Percentiles rank a stretch among this genome's conserved stretches.
Evolutionary conservation across 2,888 invertebrate species (phyloP).

Genomic region (Azorinus chamasolen): DNA sequence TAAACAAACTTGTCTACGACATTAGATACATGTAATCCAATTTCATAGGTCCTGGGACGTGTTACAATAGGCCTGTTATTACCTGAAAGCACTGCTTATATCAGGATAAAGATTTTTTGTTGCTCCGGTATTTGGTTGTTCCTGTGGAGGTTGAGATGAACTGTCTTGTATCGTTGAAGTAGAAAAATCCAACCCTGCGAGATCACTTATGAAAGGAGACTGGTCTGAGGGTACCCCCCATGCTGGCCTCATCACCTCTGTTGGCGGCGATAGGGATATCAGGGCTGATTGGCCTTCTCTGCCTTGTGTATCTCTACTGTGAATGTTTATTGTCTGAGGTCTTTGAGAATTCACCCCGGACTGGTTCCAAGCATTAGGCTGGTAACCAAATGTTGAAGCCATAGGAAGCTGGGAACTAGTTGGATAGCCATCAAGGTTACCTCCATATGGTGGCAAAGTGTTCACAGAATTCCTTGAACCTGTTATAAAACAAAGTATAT

Average conservation of each 20-base stretch:
- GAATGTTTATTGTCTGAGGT: too few relatives aligned
- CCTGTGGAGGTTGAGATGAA: slow-evolving; percentile 52
- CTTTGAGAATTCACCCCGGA: too few relatives aligned
- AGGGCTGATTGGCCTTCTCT: background rate
- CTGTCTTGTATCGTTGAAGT: slow-evolving; percentile 12
- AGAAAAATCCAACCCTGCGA: slow-evolving; percentile 77
- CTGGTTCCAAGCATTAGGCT: too few relatives aligned
- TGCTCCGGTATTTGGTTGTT: slow-evolving; percentile 38
- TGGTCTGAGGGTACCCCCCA: slow-evolving; percentile 3
- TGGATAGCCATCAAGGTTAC: slow-evolving; percentile 12
- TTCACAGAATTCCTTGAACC: too few relatives aligned
- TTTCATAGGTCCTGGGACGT: too few relatives aligned
- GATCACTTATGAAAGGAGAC: slow-evolving; percentile 63
- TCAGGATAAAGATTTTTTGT: slow-evolving; percentile 73
- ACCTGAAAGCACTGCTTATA: slow-evolving; percentile 78
- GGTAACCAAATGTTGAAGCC: background rate
- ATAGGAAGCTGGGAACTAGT: slow-evolving; percentile 11
- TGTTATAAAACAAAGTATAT: too few relatives aligned
- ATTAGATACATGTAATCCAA: too few relatives aligned
- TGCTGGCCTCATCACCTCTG: background rate
- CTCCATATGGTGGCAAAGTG: slow-evolving; percentile 1
- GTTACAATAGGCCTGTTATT: background rate
- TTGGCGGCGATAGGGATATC: slow-evolving; percentile 38
- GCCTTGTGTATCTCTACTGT: too few relatives aligned
- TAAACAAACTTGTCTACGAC: too few relatives aligned